phyloP scores from a whole-genome alignment of 2,113 vertebrate species.

The Copsychus sechellarum region DNA sequence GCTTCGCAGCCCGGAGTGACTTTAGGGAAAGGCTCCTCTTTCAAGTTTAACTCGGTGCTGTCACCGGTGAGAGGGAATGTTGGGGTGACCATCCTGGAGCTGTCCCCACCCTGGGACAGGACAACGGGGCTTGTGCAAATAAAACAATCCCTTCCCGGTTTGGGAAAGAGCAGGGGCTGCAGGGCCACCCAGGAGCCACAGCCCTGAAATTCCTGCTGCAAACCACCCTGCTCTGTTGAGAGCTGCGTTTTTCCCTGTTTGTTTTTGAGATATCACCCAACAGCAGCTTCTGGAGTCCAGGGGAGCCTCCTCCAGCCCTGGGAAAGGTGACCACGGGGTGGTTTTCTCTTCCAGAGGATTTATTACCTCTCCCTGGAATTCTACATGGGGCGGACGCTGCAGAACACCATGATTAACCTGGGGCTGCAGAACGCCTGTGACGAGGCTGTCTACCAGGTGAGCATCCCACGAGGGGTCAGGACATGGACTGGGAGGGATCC shows the following conservation, averaged over 20 bases:
- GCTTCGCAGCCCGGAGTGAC: neutral
- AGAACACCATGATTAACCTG: conserved; percentile 98
- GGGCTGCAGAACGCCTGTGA: conserved; percentile 96
- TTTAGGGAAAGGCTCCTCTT: neutral
- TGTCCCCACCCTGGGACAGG: neutral
- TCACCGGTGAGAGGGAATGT: fast-evolving
- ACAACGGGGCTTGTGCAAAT: fast-evolving
- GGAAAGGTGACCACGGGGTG: neutral
- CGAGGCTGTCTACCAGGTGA: conserved; percentile 94
- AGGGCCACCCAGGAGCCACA: neutral
- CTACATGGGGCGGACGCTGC: conserved; percentile 93
- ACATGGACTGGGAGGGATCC: fast-evolving
- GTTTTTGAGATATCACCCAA: fast-evolving
- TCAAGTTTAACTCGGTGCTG: neutral
- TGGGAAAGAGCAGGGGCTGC: neutral
- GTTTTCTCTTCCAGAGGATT: conserved; percentile 79
- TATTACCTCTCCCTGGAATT: conserved; percentile 98
- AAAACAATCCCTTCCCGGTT: neutral
- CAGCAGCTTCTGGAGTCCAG: fast-evolving
- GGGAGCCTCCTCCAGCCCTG: neutral
- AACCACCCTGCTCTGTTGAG: neutral
- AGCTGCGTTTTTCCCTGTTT: neutral
- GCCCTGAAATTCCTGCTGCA: neutral
- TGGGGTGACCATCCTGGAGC: neutral
- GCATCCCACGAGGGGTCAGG: neutral